These are phyloP conservation scores for Alcedo atthis DNA, from an alignment of 2,797 vertebrate species.

Conservation along the genomic window DNA sequence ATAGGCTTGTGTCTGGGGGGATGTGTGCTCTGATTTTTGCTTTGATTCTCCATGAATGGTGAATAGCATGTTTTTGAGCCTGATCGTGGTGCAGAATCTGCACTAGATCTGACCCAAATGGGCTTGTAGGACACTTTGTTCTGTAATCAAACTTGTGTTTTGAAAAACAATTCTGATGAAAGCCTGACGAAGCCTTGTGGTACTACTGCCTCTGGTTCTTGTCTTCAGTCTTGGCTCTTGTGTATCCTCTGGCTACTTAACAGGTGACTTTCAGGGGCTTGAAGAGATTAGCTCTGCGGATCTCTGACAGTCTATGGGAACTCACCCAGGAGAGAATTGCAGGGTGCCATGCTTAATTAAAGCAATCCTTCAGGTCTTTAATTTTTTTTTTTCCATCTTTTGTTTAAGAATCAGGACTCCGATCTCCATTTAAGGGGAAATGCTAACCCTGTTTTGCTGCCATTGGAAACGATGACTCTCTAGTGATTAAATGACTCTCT, in stretches of 20 bases:
- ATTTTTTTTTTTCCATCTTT: conserved; percentile 1
- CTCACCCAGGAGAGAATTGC: background rate
- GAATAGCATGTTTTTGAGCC: conserved; percentile 38
- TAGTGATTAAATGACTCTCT: conserved; percentile 12
- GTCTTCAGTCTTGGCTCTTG: conserved; percentile 33
- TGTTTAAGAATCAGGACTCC: conserved; percentile 46
- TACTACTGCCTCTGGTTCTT: conserved; percentile 37
- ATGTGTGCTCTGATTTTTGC: conserved; percentile 61
- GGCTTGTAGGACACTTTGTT: conserved; percentile 62
- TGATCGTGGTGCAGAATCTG: conserved; percentile 15
- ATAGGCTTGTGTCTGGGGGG: conserved; percentile 38
- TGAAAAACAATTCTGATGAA: conserved; percentile 42
- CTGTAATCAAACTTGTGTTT: conserved; percentile 60
- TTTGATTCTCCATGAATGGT: conserved; percentile 53
- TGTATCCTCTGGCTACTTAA: conserved; percentile 62
- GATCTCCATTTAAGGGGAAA: conserved; percentile 55
- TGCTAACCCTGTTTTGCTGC: conserved; percentile 25
- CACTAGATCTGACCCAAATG: conserved; percentile 42
- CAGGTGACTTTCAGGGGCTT: conserved; percentile 71
- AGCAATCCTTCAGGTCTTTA: background rate
- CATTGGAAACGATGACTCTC: background rate
- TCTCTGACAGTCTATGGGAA: background rate
- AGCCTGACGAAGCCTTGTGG: conserved; percentile 25
- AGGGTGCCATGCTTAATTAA: conserved; percentile 26
- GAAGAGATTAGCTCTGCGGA: conserved; percentile 55